phyloP scores from a whole-genome alignment of 2,888 invertebrate genomes.

The Pristionchus entomophagus region DNA sequence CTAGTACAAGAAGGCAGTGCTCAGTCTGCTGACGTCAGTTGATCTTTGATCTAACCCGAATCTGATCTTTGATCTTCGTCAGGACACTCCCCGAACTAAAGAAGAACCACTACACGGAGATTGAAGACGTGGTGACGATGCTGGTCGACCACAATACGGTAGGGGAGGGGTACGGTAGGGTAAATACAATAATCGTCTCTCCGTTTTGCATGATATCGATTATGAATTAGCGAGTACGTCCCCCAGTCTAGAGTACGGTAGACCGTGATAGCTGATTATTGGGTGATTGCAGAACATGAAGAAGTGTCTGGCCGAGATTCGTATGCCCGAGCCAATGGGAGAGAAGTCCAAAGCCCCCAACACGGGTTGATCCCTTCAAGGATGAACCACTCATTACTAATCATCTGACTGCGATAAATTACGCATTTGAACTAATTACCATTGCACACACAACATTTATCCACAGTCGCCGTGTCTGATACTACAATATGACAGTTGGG shows the following conservation, averaged over 20 bases:
- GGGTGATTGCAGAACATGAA: background rate
- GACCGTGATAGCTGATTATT: no score
- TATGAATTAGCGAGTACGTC: no score
- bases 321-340: background rate
- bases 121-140: slow-evolving; percentile 17
- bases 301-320: background rate
- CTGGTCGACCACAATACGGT: slow-evolving; percentile 21
- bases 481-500: background rate
- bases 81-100: slow-evolving; percentile 6
- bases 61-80: slow-evolving; percentile 5
- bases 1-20: slow-evolving; percentile 27
- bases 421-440: no score
- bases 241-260: no score
- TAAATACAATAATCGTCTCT: no score
- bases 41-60: background rate
- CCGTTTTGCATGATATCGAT: no score
- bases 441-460: no score
- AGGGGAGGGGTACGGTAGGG: background rate
- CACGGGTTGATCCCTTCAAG: background rate
- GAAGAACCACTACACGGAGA: slow-evolving; percentile 9
- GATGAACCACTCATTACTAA: background rate
- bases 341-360: background rate
- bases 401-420: slow-evolving; percentile 5
- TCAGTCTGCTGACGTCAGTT: slow-evolving; percentile 14
- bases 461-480: background rate